A percentile compares a stretch with the other conserved stretches of the same genome.
These are phyloP conservation scores for Ophioderma brevispina DNA, from an alignment of 35 echinoderm and acorn worm species.

Conservation along the genomic window DNA sequence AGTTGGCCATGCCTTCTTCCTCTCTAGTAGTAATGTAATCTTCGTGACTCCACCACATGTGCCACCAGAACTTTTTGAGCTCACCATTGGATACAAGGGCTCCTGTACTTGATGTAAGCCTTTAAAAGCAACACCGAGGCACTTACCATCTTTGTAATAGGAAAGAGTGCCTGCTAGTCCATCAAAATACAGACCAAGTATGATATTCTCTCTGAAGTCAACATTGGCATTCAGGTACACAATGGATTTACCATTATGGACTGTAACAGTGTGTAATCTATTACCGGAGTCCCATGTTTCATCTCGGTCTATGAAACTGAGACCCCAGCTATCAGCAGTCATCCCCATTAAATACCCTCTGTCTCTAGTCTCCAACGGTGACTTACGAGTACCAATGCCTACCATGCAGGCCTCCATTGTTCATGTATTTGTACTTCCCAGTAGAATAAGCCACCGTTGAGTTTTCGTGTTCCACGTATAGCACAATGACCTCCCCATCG, in stretches of 20 bases:
- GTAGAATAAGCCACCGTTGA: no score
- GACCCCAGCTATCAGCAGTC: no score
- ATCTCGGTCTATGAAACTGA: no score
- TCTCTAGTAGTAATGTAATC: not conserved
- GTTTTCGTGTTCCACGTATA: no score
- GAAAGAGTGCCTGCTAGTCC: not conserved
- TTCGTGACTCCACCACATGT: not conserved
- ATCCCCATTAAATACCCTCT: no score
- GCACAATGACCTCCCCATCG: no score
- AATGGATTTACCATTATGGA: conserved; percentile 53
- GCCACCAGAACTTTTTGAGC: not conserved
- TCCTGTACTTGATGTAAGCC: not conserved
- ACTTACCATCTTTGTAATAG: not conserved
- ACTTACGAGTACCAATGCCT: no score
- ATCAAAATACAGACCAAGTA: conserved; percentile 1
- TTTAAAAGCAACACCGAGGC: not conserved
- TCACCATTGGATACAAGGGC: not conserved
- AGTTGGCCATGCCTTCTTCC: not conserved
- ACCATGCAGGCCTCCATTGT: no score
- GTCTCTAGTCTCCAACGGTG: no score
- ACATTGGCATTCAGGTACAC: conserved; percentile 70
- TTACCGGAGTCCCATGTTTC: no score
- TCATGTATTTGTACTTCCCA: no score
- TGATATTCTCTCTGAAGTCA: conserved; percentile 74
- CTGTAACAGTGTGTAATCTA: no score